phyloP scores from a whole-genome alignment of 1,140 invertebrate genomes.

The Listronotus oregonensis region DNA sequence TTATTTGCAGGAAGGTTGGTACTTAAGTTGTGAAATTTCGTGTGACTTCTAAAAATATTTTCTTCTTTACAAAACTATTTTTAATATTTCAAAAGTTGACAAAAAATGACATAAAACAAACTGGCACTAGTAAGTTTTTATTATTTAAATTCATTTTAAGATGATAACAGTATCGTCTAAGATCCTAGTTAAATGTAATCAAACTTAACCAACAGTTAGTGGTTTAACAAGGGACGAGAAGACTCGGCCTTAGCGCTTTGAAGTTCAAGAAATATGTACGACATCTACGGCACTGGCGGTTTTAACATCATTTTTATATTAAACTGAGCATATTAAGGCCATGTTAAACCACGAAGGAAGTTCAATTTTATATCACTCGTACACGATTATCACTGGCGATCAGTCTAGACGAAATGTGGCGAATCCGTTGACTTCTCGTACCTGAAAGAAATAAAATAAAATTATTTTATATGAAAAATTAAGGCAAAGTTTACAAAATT shows the following conservation, averaged over 20 bases:
- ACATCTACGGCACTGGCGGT: slow-evolving; percentile 36
- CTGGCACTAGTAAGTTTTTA: too few relatives aligned
- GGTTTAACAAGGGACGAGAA: neutral
- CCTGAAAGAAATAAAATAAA: slow-evolving; percentile 5
- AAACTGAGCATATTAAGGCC: slow-evolving; percentile 50
- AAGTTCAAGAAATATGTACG: slow-evolving; percentile 2
- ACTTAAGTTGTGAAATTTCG: too few relatives aligned
- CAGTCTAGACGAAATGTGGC: slow-evolving; percentile 12
- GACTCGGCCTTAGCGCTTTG: neutral
- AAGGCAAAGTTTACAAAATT: too few relatives aligned
- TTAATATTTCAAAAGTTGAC: too few relatives aligned
- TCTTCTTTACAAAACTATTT: too few relatives aligned
- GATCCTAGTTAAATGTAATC: too few relatives aligned
- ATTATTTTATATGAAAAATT: too few relatives aligned
- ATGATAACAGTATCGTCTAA: too few relatives aligned
- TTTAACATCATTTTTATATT: slow-evolving; percentile 39
- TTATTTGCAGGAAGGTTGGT: too few relatives aligned
- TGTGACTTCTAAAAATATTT: too few relatives aligned
- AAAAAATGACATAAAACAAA: too few relatives aligned
- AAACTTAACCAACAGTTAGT: neutral
- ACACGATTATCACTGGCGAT: slow-evolving; percentile 30
- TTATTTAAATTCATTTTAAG: too few relatives aligned
- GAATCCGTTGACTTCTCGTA: neutral
- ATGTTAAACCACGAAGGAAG: slow-evolving; percentile 47
- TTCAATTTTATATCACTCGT: slow-evolving; percentile 33